These are phyloP conservation scores for Oxystoma pomonae DNA, from an alignment of 2,888 invertebrate species.

Conservation along the genomic window DNA sequence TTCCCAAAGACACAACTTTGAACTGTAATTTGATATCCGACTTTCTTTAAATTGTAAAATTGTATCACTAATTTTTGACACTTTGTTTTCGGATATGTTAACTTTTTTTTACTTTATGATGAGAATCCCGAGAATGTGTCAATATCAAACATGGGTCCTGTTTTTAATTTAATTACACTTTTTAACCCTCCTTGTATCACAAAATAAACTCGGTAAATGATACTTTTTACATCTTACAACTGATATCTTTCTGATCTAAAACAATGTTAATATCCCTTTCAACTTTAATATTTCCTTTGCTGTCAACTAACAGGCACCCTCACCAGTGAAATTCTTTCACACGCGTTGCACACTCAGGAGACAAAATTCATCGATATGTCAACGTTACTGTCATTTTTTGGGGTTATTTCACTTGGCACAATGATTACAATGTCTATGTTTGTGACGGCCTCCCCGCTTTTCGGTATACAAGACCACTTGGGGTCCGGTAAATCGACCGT, in stretches of 20 bases:
- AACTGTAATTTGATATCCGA: no score
- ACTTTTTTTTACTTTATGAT: no score
- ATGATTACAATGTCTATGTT: no score
- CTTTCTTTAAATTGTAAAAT: no score
- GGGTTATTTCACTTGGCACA: constrained; percentile 38
- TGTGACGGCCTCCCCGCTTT: constrained; percentile 35
- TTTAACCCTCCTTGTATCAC: no score
- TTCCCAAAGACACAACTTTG: no score
- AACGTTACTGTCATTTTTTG: constrained; percentile 29
- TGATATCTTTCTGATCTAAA: neutral
- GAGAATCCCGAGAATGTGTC: no score
- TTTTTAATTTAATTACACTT: no score
- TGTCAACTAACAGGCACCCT: neutral
- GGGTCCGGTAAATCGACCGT: constrained; percentile 36
- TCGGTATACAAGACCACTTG: constrained; percentile 48
- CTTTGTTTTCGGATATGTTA: no score
- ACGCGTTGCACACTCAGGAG: constrained; percentile 40
- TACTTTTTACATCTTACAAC: neutral
- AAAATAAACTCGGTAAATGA: no score
- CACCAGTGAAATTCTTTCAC: constrained; percentile 40
- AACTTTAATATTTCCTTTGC: neutral
- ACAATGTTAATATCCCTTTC: neutral
- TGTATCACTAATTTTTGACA: no score
- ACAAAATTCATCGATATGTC: constrained; percentile 41
- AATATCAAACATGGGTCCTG: no score